Conservation (phyloP, 2,113 vertebrate genomes). For the Pampusana beccarii region DNA sequence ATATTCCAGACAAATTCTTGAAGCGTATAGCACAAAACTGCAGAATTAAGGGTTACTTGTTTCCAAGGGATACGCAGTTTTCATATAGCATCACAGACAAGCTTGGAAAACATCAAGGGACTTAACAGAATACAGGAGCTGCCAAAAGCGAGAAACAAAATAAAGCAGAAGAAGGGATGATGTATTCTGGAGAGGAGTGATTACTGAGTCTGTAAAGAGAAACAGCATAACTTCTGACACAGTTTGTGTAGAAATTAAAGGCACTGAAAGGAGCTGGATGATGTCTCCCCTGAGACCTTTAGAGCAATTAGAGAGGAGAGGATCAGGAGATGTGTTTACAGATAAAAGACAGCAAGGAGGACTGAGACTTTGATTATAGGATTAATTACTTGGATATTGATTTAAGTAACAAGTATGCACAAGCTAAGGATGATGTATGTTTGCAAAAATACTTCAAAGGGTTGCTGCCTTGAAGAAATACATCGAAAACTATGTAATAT, state of each 20-base stretch:
- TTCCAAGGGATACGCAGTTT: not conserved
- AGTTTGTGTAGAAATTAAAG: not conserved
- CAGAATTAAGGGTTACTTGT: not conserved
- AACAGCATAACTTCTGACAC: not conserved
- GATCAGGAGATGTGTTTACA: slow-evolving; percentile 40
- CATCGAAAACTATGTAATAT: not conserved
- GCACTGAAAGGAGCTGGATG: not conserved
- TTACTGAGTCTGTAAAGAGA: not conserved
- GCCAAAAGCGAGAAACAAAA: slow-evolving; percentile 2
- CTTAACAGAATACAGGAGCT: not conserved
- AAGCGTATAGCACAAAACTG: not conserved
- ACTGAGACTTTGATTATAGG: slow-evolving; percentile 42
- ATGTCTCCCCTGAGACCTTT: not conserved
- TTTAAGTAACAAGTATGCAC: slow-evolving; percentile 47
- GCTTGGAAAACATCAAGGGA: slow-evolving; percentile 15
- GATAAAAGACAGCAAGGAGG: slow-evolving; percentile 16
- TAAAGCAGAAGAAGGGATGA: not conserved
- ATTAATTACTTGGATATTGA: slow-evolving; percentile 70
- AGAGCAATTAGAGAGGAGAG: slow-evolving; percentile 57
- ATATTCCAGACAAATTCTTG: slow-evolving; percentile 28
- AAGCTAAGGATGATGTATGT: not conserved
- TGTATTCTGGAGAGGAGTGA: not conserved
- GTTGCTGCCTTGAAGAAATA: not conserved
- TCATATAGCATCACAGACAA: not conserved
- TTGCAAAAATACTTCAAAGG: slow-evolving; percentile 17